phyloP scores from a whole-genome alignment of 1,140 invertebrate species.

The Drosophila lowei region DNA sequence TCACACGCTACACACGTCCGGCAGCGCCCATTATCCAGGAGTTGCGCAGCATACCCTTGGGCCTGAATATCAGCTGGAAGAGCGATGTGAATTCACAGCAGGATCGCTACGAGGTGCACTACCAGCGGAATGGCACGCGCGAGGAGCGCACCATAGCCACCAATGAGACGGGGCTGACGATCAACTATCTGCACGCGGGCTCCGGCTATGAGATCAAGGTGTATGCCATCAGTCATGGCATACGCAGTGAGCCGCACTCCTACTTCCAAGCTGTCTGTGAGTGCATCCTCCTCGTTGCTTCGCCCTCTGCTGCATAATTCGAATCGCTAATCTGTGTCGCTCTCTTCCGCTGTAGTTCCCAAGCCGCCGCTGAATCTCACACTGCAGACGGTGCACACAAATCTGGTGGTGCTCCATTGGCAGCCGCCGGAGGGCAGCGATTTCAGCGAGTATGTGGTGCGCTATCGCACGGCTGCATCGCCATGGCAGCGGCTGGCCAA shows the following conservation, averaged over 20 bases:
- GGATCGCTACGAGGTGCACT: slow-evolving; percentile 93
- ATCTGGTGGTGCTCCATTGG: slow-evolving; percentile 92
- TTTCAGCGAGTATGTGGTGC: slow-evolving; percentile 91
- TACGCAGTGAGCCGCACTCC: slow-evolving; percentile 92
- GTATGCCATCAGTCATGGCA: slow-evolving; percentile 92
- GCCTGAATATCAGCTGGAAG: slow-evolving; percentile 95
- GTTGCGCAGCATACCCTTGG: slow-evolving; percentile 88
- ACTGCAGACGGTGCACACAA: slow-evolving; percentile 90
- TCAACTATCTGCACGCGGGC: slow-evolving; percentile 91
- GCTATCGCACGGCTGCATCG: slow-evolving; percentile 89
- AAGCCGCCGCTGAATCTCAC: slow-evolving; percentile 91
- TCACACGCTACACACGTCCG: slow-evolving; percentile 91
- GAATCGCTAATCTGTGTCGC: not conserved
- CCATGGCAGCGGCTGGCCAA: slow-evolving; percentile 88
- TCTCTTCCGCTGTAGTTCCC: slow-evolving; percentile 86
- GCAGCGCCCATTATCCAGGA: slow-evolving; percentile 94
- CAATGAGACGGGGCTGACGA: slow-evolving; percentile 88
- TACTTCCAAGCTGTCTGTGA: slow-evolving; percentile 95
- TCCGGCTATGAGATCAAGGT: slow-evolving; percentile 95
- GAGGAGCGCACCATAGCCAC: slow-evolving; percentile 86
- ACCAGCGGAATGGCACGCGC: slow-evolving; percentile 91
- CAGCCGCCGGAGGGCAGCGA: slow-evolving; percentile 88
- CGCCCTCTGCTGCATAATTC: too few species aligned
- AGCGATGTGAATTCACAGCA: slow-evolving; percentile 96
- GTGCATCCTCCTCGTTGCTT: slow-evolving; percentile 76